phyloP scores from a whole-genome alignment of 1,140 invertebrate genomes.

The Bombus polaris region DNA sequence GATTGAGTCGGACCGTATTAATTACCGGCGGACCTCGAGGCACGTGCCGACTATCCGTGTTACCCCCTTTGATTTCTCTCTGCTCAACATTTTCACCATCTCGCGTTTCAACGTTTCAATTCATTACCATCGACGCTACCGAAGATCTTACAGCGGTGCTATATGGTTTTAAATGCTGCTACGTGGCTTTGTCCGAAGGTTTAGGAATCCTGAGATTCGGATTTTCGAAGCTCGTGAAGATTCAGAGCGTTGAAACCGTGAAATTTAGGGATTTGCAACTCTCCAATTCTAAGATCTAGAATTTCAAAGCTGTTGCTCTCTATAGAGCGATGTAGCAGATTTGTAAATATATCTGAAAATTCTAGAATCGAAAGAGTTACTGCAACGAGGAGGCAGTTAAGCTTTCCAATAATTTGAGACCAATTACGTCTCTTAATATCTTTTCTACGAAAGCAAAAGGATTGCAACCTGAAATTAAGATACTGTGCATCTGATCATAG shows the following conservation, averaged over 20 bases:
- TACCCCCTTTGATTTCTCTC: neutral
- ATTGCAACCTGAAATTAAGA: neutral
- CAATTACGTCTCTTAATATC: too few relatives aligned
- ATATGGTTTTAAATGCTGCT: too few relatives aligned
- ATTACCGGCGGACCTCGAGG: slow-evolving; percentile 6
- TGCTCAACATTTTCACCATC: neutral
- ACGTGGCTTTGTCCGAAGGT: neutral
- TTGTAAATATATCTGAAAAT: too few relatives aligned
- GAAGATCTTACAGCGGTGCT: too few relatives aligned
- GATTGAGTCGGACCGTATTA: slow-evolving; percentile 48
- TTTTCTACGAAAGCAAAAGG: neutral
- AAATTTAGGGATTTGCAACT: neutral
- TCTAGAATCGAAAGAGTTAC: too few relatives aligned
- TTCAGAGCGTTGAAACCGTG: too few relatives aligned
- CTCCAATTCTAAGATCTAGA: neutral
- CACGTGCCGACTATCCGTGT: slow-evolving; percentile 6
- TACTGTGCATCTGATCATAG: too few relatives aligned
- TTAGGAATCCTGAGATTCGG: neutral
- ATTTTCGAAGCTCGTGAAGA: neutral
- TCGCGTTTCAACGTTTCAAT: neutral
- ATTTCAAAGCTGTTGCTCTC: neutral
- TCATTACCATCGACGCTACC: neutral
- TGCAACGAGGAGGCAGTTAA: too few relatives aligned
- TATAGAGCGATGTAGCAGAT: accelerated
- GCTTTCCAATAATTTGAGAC: too few relatives aligned